These are phyloP conservation scores for Athripsodes cinereus DNA, from an alignment of 2,888 invertebrate species.

Conservation along the genomic window DNA sequence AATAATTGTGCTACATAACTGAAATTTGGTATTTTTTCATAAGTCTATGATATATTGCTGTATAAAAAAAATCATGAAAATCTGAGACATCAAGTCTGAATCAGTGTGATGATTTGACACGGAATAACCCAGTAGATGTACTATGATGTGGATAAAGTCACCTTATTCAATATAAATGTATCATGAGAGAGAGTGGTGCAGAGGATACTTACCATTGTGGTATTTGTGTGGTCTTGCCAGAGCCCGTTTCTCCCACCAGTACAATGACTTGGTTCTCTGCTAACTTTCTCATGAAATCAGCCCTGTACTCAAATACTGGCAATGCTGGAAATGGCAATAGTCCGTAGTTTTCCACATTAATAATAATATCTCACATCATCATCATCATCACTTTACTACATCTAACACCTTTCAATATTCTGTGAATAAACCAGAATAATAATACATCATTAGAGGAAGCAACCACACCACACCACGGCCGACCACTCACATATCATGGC, in stretches of 20 bases:
- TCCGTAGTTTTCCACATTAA: slow-evolving; percentile 1
- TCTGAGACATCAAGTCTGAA: too few relatives aligned
- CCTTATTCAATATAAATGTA: neutral
- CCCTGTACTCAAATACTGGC: slow-evolving; percentile 97
- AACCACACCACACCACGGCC: too few relatives aligned
- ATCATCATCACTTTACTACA: neutral
- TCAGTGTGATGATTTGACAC: too few relatives aligned
- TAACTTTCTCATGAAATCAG: slow-evolving; percentile 92
- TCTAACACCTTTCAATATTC: neutral
- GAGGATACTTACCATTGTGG: slow-evolving; percentile 77
- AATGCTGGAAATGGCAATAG: slow-evolving; percentile 43
- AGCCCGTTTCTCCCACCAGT: slow-evolving; percentile 98
- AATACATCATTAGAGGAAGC: neutral
- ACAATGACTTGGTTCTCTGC: slow-evolving; percentile 91
- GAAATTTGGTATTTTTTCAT: too few relatives aligned
- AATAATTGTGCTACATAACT: too few relatives aligned
- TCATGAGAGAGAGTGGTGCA: neutral
- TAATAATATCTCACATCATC: neutral
- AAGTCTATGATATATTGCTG: too few relatives aligned
- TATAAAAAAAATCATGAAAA: too few relatives aligned
- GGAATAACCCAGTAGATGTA: too few relatives aligned
- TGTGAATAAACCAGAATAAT: slow-evolving; percentile 1
- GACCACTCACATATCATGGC: too few relatives aligned
- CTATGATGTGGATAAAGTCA: too few relatives aligned
- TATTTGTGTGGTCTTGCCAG: slow-evolving; percentile 99